Conservation (phyloP, 2,113 vertebrate species). For the Pagrus major region DNA sequence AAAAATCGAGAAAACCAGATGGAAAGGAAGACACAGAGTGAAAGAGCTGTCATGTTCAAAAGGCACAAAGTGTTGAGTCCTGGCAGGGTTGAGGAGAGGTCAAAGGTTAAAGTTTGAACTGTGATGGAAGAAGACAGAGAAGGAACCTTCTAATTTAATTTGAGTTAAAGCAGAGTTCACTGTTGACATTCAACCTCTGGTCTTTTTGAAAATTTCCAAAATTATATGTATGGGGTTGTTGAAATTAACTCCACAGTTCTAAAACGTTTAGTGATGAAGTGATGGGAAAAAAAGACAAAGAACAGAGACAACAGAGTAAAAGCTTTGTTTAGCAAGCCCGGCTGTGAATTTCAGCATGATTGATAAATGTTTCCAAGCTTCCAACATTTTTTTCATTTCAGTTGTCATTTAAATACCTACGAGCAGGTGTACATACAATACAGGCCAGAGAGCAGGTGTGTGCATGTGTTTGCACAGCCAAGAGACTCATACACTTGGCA, state of each 20-base stretch:
- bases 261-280: not conserved
- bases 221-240: not conserved
- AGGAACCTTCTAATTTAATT: not conserved
- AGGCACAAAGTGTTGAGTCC: not conserved
- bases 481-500: not conserved
- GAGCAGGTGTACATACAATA: not conserved
- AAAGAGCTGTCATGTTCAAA: constrained; percentile 44
- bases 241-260: not conserved
- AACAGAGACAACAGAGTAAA: not conserved
- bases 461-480: not conserved
- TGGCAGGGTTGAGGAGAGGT: constrained; percentile 9
- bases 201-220: not conserved
- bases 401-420: not conserved
- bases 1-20: constrained; percentile 5
- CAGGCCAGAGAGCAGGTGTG: not conserved
- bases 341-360: too few relatives aligned
- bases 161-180: not conserved
- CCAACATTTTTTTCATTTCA: not conserved
- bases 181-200: not conserved
- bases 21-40: constrained; percentile 14
- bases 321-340: not conserved
- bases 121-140: not conserved
- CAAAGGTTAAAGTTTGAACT: constrained; percentile 12
- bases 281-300: not conserved
- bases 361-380: not conserved